Evolutionary conservation across 1,140 invertebrate species (phyloP).

Genomic region (Colletes gigas): DNA sequence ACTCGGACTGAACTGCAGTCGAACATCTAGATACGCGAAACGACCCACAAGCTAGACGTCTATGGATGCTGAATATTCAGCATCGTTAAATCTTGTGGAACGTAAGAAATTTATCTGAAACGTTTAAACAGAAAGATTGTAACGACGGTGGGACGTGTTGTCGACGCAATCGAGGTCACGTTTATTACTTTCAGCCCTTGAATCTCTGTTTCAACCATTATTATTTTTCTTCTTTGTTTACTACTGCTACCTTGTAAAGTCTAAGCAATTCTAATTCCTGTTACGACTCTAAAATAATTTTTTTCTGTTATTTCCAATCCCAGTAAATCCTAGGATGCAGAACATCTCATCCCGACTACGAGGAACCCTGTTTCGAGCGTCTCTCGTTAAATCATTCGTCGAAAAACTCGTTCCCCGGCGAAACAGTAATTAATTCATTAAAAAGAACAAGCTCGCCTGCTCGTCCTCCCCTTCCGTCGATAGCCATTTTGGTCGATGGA

Average conservation of each 20-base stretch:
- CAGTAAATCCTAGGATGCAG: too few relatives aligned
- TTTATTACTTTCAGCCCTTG: too few relatives aligned
- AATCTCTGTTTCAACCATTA: too few relatives aligned
- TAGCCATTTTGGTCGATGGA: background rate
- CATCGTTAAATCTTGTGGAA: background rate
- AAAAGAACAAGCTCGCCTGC: background rate
- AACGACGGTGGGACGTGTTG: too few relatives aligned
- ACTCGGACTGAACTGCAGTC: background rate
- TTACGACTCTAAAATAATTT: too few relatives aligned
- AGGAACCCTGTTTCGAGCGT: background rate
- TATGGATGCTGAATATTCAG: background rate
- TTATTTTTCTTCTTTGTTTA: too few relatives aligned
- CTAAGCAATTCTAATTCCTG: too few relatives aligned
- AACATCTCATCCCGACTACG: background rate
- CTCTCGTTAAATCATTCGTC: conserved; percentile 17
- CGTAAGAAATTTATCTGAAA: background rate
- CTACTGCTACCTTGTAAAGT: too few relatives aligned
- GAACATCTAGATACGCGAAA: background rate
- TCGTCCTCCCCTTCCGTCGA: background rate
- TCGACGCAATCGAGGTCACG: too few relatives aligned
- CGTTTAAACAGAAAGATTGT: background rate
- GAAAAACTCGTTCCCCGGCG: background rate
- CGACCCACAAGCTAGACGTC: background rate
- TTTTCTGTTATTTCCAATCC: too few relatives aligned
- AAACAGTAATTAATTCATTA: conserved; percentile 21